Evolutionary conservation across 2,888 invertebrate genomes (phyloP), one percentile per base, ranked within the genome.

Genomic region (Phasia obesa): DNA sequence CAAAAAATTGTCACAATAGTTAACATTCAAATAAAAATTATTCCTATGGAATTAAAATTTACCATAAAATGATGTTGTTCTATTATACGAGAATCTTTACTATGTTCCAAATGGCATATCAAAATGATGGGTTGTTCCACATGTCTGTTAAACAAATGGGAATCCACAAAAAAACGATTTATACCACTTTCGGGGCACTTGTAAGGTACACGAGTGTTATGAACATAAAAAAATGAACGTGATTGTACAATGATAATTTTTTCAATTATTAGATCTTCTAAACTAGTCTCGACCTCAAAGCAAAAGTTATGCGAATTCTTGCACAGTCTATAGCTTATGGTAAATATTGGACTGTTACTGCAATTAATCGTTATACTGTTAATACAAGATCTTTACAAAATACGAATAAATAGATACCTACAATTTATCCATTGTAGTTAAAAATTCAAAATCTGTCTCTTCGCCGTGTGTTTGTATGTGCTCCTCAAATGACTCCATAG

Each of bases 51-150:
- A n/a, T 42, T 42, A 4, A 15, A 42, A 69, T 75, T 86, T 85
- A 88, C 88, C 88, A 90, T 86, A 75, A 90, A 91, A 84, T 90
- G 89, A 86, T 90, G 90, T 71, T 90, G 88, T 59, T 90, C 90
- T 21, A 89, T 84, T 81, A 85, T 86, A 59, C 87, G 86, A 4
- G 57, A 75, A 15, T 74, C 49, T 5, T 85, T 84, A 35, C 84
- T 78, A 23, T 79, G 71, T 42, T 86, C 73, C 49, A 85, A 64
- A 35, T 86, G 86, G 23, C 83, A 89, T 15, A 89, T 86, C 62
- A 90, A 85, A 11, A 90, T 86, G 81, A 90, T 86, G 0, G 91
- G 90, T 59, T 90, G 89, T 42, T 89, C 90, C 4, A 87, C 74
- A 23, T 86, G 83, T 23, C 87, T 87, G 67, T 87, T 86, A 70